Evolutionary conservation across 2,888 invertebrate species (phyloP), one percentile per base, ranked within the genome.

Genomic region (Barypeithes pellucidus): DNA sequence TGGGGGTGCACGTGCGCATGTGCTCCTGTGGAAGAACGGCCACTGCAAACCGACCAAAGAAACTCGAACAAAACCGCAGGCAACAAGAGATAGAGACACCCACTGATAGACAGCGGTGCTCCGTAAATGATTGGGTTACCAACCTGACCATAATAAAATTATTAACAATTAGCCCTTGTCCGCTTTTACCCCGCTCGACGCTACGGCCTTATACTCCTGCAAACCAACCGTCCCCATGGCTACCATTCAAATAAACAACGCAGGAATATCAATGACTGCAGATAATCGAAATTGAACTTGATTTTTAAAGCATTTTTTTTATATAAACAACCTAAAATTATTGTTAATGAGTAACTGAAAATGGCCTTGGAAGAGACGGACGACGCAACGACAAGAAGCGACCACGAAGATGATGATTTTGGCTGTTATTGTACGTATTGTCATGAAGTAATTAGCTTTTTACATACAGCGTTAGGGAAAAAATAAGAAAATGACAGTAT

Each of bases 361-460:
- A 80, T 80, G 80, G 78, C 78, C 12, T 67, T 76, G 57, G 76
- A 78, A 68, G 72, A 78, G 22, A 60, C 24, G 22, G 36, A 7
- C 1, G 7, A 7, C 1, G 7, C 3, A 29, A 5, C 70, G 33
- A 71, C 62, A 45, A 75, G 74, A 60, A 67, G 9, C n/a, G 62
- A 67, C 0, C 63, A 72, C 33, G 79, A 79, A 60, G 80, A 81
- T 3, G 80, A 80, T 24, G 78, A 79, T 60, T 45, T 72, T 5
- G 79, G 78, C 16, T 81, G 78, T 69, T 80, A 76, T 62, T 80
- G 80, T 80, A 77, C 78, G 80, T 75, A 67, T 50, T n/a, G n/a
- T 12, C 9, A 43, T 29, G 7, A 29, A 29, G 7, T 47, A 39
- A 12, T 39, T 39, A n/a, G n/a, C n/a, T n/a, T n/a, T n/a, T n/a